A percentile compares a stretch with the other conserved stretches of the same genome.
phyloP scores from a whole-genome alignment of 1,140 invertebrate genomes.

The Pseudomyrmex cubaensis region DNA sequence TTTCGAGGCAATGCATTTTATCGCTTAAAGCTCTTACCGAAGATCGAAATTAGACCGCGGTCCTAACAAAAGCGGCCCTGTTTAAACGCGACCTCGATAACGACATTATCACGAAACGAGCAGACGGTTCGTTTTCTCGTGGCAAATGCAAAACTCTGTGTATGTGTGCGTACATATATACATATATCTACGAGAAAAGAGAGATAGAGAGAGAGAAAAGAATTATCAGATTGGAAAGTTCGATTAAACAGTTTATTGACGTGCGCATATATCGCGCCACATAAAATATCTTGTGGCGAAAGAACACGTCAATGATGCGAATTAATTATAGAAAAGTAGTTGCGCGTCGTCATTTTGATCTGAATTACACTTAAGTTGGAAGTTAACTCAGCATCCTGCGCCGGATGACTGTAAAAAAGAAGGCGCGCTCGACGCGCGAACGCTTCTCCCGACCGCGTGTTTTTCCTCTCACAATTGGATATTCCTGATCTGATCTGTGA shows the following conservation, averaged over 20 bases:
- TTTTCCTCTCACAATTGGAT: neutral
- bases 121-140: slow-evolving; percentile 21
- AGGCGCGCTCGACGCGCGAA: neutral
- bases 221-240: slow-evolving; percentile 69
- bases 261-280: slow-evolving; percentile 26
- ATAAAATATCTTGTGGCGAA: slow-evolving; percentile 66
- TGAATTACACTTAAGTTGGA: slow-evolving; percentile 44
- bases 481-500: too few relatives aligned
- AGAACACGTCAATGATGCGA: slow-evolving; percentile 59
- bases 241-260: slow-evolving; percentile 52
- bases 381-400: slow-evolving; percentile 52
- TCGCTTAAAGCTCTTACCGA: neutral
- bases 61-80: neutral
- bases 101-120: slow-evolving; percentile 45
- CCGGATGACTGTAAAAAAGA: slow-evolving; percentile 47
- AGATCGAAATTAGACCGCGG: slow-evolving; percentile 14
- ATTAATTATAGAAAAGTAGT: slow-evolving; percentile 67
- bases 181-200: neutral
- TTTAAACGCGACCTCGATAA: slow-evolving; percentile 33
- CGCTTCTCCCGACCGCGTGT: neutral
- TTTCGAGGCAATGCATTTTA: too few relatives aligned
- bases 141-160: slow-evolving; percentile 18
- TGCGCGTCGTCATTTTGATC: slow-evolving; percentile 23
- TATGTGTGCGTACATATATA: neutral
- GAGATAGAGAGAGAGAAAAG: too few relatives aligned